Evolutionary conservation across 2,113 vertebrate genomes (phyloP).

Genomic region (Paratilapia polleni): DNA sequence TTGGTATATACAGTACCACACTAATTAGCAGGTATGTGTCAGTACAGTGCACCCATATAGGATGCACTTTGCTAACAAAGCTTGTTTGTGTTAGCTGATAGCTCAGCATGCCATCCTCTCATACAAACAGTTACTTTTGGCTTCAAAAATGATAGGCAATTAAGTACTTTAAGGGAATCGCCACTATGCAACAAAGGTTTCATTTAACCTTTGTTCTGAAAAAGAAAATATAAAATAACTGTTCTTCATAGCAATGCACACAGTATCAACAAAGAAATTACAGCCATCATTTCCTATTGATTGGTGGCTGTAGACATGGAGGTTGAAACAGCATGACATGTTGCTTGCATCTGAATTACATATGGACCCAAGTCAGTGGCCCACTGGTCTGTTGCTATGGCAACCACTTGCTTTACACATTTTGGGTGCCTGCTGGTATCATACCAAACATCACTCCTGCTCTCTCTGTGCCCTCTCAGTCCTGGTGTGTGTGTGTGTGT

Average conservation of each 20-base stretch:
- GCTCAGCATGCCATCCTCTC: too few relatives aligned
- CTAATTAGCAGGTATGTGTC: too few relatives aligned
- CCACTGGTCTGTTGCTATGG: constrained; percentile 75
- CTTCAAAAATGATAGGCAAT: neutral
- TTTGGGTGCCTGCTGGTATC: constrained; percentile 65
- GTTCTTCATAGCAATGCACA: neutral
- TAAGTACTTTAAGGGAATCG: neutral
- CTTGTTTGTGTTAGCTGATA: neutral
- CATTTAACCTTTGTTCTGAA: neutral
- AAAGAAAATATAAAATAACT: neutral
- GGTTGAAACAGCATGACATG: constrained; percentile 2
- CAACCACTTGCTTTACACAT: constrained; percentile 70
- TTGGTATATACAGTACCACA: too few relatives aligned
- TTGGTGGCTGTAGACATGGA: constrained; percentile 3
- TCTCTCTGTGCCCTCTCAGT: constrained; percentile 55
- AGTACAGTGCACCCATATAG: too few relatives aligned
- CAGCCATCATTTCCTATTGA: neutral
- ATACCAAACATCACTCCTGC: constrained; percentile 54
- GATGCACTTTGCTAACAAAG: neutral
- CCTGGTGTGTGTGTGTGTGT: neutral
- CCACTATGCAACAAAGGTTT: neutral
- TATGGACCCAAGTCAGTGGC: constrained; percentile 34
- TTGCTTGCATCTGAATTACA: constrained; percentile 47
- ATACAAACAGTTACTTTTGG: neutral
- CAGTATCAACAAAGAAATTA: neutral